Evolutionary conservation across 1,140 invertebrate genomes (phyloP), one percentile per base, ranked within the genome.

Genomic region (Helicoverpa zea): DNA sequence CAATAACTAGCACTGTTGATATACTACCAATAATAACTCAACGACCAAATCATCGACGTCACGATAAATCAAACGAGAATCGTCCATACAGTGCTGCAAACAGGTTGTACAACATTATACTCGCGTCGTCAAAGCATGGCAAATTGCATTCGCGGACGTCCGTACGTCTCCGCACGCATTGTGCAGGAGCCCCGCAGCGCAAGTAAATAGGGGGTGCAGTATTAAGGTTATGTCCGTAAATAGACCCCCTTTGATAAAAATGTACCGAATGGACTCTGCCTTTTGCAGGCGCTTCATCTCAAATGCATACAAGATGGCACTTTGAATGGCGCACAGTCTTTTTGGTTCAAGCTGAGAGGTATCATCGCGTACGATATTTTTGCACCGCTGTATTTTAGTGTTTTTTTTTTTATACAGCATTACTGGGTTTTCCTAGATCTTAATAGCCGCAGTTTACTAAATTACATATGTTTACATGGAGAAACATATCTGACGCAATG

Each of bases 241-340:
- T 63, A 75, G 29, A 49, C 35, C 56, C 43, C 29, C 58, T 75
- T 75, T 75, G 16, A 75, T 75, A 75, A 75, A 75, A 75, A 61
- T 75, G 73, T 30, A 3, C 18, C 49, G 68, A 72, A 72, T 72
- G 68, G 49, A 72, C 68, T 16, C 68, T 72, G 58, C 54, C 73
- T 75, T 49, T 61, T 61, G 68, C 68, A 72, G 66, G 14, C 68
- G 49, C 23, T 54, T 51, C 68, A 29, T 72, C 68, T 72, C 49
- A 3, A 72, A 52, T 72, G 68, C 68, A 72, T 72, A 54, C 68
- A 52, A 51, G 3, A 30, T 51, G 66, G 13, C 14, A 12, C 49
- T 12, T 29, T 7, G 49, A 9, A 30, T 5, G 3, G 18, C 2
- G 4, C 23, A 35, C 61, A 47, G 18, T 66, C 63, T 66, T 49